Conservation (phyloP, 1,140 invertebrate species). For the Lasioglossum albipes region DNA sequence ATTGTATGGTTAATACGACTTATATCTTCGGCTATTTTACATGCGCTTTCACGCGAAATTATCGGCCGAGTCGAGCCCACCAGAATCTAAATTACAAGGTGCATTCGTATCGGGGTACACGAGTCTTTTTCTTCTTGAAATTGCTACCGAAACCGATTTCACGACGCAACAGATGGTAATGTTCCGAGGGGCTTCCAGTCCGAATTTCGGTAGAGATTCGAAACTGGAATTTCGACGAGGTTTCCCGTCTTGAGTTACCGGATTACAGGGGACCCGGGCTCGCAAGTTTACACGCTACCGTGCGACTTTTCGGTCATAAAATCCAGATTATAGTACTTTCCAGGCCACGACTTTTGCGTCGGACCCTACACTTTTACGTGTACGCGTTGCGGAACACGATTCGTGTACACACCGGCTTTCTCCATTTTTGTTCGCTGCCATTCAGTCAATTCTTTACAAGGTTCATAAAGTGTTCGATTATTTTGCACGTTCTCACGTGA, state of each 20-base stretch:
- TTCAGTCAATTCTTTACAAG: slow-evolving; percentile 1
- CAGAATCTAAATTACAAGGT: no score
- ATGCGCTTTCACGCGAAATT: no score
- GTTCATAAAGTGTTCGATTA: not conserved
- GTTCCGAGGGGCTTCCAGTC: slow-evolving; percentile 52
- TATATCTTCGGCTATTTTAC: no score
- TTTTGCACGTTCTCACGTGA: no score
- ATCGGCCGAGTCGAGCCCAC: no score
- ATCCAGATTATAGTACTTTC: slow-evolving; percentile 12
- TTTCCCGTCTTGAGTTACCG: slow-evolving; percentile 65
- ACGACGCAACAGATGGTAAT: slow-evolving; percentile 29
- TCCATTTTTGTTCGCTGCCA: not conserved
- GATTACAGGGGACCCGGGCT: slow-evolving; percentile 10
- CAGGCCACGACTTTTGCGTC: not conserved
- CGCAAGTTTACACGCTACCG: slow-evolving; percentile 22
- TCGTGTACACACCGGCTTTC: not conserved
- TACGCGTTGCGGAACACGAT: not conserved
- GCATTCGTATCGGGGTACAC: no score
- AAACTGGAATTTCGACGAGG: slow-evolving; percentile 49
- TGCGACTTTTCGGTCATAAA: slow-evolving; percentile 21
- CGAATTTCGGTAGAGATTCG: slow-evolving; percentile 61
- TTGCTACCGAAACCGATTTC: slow-evolving; percentile 15
- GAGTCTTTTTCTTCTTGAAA: slow-evolving; percentile 5
- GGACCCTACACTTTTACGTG: not conserved
- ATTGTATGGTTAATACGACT: no score